phyloP scores from a whole-genome alignment of 2,888 invertebrate species.

The Oeneis ivallda region DNA sequence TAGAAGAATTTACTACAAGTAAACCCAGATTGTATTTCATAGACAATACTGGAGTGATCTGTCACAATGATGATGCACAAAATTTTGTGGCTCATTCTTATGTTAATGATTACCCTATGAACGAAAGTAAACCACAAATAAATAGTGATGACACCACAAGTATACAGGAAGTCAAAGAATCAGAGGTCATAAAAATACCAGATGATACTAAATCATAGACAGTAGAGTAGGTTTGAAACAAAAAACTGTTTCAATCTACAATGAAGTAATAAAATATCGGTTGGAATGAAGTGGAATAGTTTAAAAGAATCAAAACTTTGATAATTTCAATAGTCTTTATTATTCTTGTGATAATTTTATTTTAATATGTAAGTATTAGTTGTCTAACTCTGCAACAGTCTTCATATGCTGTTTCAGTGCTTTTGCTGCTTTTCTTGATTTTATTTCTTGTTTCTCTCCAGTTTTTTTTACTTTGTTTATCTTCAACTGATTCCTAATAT shows the following conservation, averaged over 20 bases:
- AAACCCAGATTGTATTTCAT: slow-evolving; percentile 53
- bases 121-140: slow-evolving; percentile 41
- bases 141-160: slow-evolving; percentile 40
- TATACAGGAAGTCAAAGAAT: slow-evolving; percentile 34
- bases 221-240: not conserved
- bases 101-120: slow-evolving; percentile 40
- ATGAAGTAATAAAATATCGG: too few relatives aligned
- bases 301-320: not conserved
- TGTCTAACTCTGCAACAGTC: slow-evolving; percentile 64
- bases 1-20: slow-evolving; percentile 48
- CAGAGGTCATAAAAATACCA: slow-evolving; percentile 19
- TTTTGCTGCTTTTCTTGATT: slow-evolving; percentile 78
- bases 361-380: slow-evolving; percentile 7
- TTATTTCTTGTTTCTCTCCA: slow-evolving; percentile 49
- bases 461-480: slow-evolving; percentile 46
- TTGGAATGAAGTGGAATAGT: not conserved
- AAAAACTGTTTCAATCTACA: too few relatives aligned
- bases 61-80: slow-evolving; percentile 37
- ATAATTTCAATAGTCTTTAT: slow-evolving; percentile 3
- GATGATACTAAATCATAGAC: slow-evolving; percentile 18
- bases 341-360: not conserved
- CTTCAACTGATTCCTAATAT: slow-evolving; percentile 71
- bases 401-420: slow-evolving; percentile 75
- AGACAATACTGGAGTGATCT: slow-evolving; percentile 44
- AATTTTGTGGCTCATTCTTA: slow-evolving; percentile 36